Evolutionary conservation across 2,113 vertebrate genomes (phyloP), one percentile per base, ranked within the genome.

Genomic region (Peromyscus polionotus): DNA sequence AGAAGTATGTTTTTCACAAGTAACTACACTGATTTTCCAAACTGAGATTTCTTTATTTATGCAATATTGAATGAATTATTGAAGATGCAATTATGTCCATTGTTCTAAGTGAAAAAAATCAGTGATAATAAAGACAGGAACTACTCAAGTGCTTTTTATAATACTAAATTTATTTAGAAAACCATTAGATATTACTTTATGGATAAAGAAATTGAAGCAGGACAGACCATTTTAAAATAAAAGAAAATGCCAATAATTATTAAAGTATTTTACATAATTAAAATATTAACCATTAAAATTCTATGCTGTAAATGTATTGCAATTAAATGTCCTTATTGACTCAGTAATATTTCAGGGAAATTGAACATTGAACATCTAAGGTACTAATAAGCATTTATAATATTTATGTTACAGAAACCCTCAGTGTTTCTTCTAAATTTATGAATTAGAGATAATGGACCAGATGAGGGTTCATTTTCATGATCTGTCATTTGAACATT

Each of bases 21-120:
- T 94, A 61, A 98, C 86, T 95, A 93, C n/a, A n/a, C 67, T 72
- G 88, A 83, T 94, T 93, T 90, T 96, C 96, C 79, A 94, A 57
- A 42, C 91, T 45, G 26, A 97, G 65, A 91, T 16, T 93, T 19
- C 81, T 95, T 33, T 97, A 95, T 97, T 97, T 98, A 97, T 75
- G 33, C 17, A 59, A 81, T 59, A 81, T 7, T 81, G 33, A n/a
- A 80, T 80, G 51, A 22, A 22, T 80, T 80, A 36, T 33, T 70
- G 39, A 84, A 72, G 70, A 19, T 24, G 12, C 42, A 83, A 33
- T 70, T 61, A 59, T 81, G 11, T 33, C 54, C 1, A 72, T 33
- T 22, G 36, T 45, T 68, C n/a, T 16, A 42, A 7, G 51, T 61
- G 7, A 73, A 33, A 68, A 19, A 36, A 72, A 9, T 36, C 20